phyloP scores from a whole-genome alignment of 2,113 vertebrate species.

The Pangasianodon gigas region DNA sequence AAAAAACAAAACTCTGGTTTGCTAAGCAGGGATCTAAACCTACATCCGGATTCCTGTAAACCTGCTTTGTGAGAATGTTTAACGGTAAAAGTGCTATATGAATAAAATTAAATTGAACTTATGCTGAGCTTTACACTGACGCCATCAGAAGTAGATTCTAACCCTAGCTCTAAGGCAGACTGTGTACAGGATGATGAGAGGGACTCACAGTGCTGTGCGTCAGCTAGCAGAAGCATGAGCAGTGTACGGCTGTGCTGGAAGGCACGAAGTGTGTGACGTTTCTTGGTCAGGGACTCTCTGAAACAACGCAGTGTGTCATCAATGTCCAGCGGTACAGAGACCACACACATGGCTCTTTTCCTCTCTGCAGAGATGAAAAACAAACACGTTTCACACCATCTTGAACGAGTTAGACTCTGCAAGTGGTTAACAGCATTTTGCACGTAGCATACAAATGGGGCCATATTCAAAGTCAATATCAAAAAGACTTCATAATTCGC shows the following conservation, averaged over 20 bases:
- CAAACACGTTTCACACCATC: neutral
- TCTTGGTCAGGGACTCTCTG: constrained; percentile 77
- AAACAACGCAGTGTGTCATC: constrained; percentile 82
- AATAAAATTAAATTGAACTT: neutral
- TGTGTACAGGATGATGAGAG: neutral
- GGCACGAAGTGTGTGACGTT: constrained; percentile 72
- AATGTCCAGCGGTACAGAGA: constrained; percentile 85
- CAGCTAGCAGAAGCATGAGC: constrained; percentile 79
- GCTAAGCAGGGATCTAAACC: neutral
- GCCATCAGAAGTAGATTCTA: neutral
- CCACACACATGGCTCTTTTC: constrained; percentile 66
- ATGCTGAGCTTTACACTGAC: neutral
- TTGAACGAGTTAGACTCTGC: neutral
- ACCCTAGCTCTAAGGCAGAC: neutral
- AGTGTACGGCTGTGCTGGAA: constrained; percentile 85
- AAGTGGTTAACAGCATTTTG: neutral
- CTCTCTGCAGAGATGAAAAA: constrained; percentile 67
- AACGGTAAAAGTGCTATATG: neutral
- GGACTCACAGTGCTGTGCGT: constrained; percentile 80
- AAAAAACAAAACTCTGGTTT: neutral
- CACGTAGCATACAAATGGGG: neutral
- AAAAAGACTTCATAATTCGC: neutral
- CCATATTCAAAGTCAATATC: neutral
- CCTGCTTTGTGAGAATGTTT: neutral
- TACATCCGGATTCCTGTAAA: neutral